These are phyloP conservation scores for Lampris incognitus DNA, from an alignment of 2,113 vertebrate genomes.

Conservation along the genomic window DNA sequence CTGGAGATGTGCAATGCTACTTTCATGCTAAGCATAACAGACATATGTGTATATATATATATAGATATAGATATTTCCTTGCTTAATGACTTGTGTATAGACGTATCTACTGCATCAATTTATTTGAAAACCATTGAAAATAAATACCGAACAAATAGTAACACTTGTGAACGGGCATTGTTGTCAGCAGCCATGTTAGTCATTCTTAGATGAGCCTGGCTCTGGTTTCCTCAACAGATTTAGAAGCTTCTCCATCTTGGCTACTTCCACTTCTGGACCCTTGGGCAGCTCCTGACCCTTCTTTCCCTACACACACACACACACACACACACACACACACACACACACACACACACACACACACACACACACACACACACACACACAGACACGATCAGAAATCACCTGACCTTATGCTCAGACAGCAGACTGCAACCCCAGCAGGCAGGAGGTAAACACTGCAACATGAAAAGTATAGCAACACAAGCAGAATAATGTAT, in stretches of 20 bases:
- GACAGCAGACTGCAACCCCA: constrained; percentile 2
- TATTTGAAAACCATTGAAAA: not conserved
- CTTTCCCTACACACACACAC: constrained; percentile 82
- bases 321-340: constrained; percentile 14
- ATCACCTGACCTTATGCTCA: constrained; percentile 18
- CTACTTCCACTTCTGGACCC: constrained; percentile 87
- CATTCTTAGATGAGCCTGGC: not conserved
- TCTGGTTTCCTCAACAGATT: constrained; percentile 84
- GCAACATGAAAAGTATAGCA: constrained; percentile 13
- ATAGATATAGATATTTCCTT: constrained; percentile 40
- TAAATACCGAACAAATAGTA: not conserved
- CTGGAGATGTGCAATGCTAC: no score
- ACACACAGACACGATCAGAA: not conserved
- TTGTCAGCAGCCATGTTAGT: not conserved
- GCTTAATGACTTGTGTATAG: constrained; percentile 4
- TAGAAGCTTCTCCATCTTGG: constrained; percentile 94
- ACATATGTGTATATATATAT: not conserved
- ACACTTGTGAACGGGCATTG: not conserved
- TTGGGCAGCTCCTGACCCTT: constrained; percentile 89
- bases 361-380: not conserved
- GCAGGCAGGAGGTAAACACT: constrained; percentile 8
- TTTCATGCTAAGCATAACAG: not conserved
- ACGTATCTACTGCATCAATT: not conserved
- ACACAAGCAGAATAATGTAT: constrained; percentile 10
- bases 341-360: constrained; percentile 3